Evolutionary conservation across 53 echinoderm and acorn worm species (phyloP), one percentile per base, ranked within the genome.

Genomic region (Astropecten irregularis): DNA sequence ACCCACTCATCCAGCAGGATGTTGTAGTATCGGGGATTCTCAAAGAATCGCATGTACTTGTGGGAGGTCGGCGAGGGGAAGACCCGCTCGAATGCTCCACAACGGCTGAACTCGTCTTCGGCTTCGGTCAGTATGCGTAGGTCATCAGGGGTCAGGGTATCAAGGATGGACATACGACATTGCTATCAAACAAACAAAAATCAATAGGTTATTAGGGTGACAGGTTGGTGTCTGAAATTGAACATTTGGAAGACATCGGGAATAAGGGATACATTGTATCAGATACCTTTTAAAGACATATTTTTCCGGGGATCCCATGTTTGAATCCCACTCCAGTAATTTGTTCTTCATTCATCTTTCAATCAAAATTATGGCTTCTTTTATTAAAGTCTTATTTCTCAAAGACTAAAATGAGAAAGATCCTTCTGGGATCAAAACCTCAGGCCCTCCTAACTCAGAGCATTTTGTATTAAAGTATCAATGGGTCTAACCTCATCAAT

Each of bases 1-100:
- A 92, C 88, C 99, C 99, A 99, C 55, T 99, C 99, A 46, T 92
- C 92, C 10, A 99, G 68, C 4, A 99, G 87, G 74, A 94, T 86
- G 82, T 99, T 99, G 87, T 92, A 92, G 81, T 99, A 99, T 11
- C 99, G 77, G 0, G 90, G 84, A 5, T 59, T 63, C 77, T 99
- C 99, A 81, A 99, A 99, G 83, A 99, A 99, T 13, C 94, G 77
- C 42, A 83, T 77, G 53, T 85, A 95, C 88, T 86, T 89, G 49
- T 79, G 56, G 18, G 92, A 85, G 9, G 71, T 83, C 0, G 92
- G 86, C 20, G 71, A 82, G 0, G 99, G 95, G 81, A 93, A 95
- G 54, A 83, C 81, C 18, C 90, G 71, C 65, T 92, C 85, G 44
- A 99, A 99, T 47, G 66, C 50, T 9, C 94, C 99, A 0, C 90